phyloP scores from a whole-genome alignment of 2,113 vertebrate species.

The Proterorhinus semilunaris region DNA sequence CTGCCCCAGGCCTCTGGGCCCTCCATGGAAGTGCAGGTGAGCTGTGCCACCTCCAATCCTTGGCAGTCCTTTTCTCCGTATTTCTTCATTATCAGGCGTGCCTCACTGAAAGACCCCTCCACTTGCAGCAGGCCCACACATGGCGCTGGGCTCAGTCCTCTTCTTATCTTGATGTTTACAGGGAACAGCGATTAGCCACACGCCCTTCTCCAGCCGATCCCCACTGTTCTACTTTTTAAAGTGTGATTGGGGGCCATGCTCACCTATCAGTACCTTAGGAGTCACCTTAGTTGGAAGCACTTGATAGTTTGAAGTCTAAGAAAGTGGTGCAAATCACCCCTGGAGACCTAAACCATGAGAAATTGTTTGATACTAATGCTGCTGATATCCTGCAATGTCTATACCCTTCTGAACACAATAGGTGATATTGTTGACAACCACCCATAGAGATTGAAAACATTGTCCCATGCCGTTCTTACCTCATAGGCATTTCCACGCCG shows the following conservation, averaged over 20 bases:
- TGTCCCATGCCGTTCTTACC: slow-evolving; percentile 70
- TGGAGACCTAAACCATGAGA: slow-evolving; percentile 70
- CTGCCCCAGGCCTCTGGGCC: slow-evolving; percentile 64
- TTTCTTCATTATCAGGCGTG: slow-evolving; percentile 68
- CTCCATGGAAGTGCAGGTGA: slow-evolving; percentile 74
- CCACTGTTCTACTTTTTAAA: slow-evolving; percentile 72
- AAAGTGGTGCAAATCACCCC: slow-evolving; percentile 78
- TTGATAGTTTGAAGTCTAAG: slow-evolving; percentile 61
- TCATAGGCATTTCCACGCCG: slow-evolving; percentile 69
- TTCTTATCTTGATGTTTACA: slow-evolving; percentile 79
- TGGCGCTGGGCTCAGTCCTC: slow-evolving; percentile 58
- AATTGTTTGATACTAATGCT: slow-evolving; percentile 72
- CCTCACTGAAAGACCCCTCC: slow-evolving; percentile 64
- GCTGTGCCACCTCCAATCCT: slow-evolving; percentile 66
- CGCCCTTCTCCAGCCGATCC: slow-evolving; percentile 61
- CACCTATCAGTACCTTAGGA: slow-evolving; percentile 66
- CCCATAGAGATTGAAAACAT: slow-evolving; percentile 71
- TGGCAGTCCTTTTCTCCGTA: slow-evolving; percentile 59
- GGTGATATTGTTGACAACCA: slow-evolving; percentile 75
- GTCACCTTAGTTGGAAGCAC: slow-evolving; percentile 58
- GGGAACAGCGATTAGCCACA: slow-evolving; percentile 78
- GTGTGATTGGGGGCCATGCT: slow-evolving; percentile 63
- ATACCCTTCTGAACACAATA: slow-evolving; percentile 64
- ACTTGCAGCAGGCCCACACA: slow-evolving; percentile 67
- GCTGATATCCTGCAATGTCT: slow-evolving; percentile 67